Conservation (phyloP, 2,888 invertebrate species). For the Sthenelais limicola region DNA sequence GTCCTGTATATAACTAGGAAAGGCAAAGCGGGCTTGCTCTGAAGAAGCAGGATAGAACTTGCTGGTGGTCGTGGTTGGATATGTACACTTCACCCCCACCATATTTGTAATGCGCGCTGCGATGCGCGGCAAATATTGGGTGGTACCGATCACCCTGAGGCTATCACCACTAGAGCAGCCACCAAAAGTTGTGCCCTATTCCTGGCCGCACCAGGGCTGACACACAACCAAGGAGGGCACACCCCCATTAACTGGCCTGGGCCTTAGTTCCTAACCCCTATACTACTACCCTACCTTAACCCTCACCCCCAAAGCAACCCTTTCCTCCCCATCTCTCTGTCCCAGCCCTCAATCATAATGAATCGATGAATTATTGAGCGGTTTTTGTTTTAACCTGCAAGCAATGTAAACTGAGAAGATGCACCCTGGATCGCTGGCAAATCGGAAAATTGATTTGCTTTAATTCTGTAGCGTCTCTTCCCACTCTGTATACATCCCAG, state of each 20-base stretch:
- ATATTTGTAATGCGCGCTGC: conserved; percentile 17
- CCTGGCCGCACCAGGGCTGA: neutral
- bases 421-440: conserved; percentile 7
- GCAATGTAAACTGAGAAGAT: conserved; percentile 5
- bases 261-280: too few species aligned
- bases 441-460: neutral
- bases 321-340: too few species aligned
- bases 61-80: too few species aligned
- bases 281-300: neutral
- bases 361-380: conserved; percentile 24
- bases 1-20: too few species aligned
- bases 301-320: neutral
- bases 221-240: neutral
- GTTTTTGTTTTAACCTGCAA: conserved; percentile 5
- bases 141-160: conserved; percentile 7
- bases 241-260: neutral
- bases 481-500: too few species aligned
- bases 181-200: neutral
- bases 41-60: too few species aligned
- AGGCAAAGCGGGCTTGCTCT: too few species aligned
- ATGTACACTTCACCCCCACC: too few species aligned
- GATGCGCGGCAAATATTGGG: conserved; percentile 31
- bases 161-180: conserved; percentile 24
- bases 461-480: neutral
- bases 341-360: too few species aligned